These are phyloP conservation scores for Acromyrmex charruanus DNA, from an alignment of 1,140 invertebrate species.

Conservation along the genomic window DNA sequence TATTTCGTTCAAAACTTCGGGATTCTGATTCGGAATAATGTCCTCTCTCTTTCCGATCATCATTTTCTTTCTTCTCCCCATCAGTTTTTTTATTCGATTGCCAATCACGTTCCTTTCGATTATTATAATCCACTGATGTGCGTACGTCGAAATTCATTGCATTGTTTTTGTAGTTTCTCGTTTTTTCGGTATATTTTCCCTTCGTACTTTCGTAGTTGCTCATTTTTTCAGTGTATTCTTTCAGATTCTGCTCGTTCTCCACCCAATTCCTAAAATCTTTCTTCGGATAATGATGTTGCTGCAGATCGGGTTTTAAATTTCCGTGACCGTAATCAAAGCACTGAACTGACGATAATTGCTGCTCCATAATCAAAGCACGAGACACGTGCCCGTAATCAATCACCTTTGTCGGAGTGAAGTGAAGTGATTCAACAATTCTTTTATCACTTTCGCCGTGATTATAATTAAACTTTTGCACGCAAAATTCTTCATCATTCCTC, in stretches of 20 bases:
- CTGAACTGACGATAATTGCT: constrained; percentile 75
- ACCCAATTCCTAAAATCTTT: constrained; percentile 84
- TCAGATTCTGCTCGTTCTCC: constrained; percentile 83
- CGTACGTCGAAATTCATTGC: constrained; percentile 37
- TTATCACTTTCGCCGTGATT: constrained; percentile 81
- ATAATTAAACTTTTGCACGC: constrained; percentile 83
- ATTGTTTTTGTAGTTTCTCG: constrained; percentile 22
- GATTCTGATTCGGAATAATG: constrained; percentile 78
- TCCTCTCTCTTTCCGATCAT: constrained; percentile 71
- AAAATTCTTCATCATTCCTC: constrained; percentile 77
- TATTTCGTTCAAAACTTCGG: constrained; percentile 35
- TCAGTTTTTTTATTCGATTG: constrained; percentile 77
- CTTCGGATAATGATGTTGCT: constrained; percentile 63
- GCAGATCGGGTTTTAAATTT: constrained; percentile 80
- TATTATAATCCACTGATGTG: constrained; percentile 57
- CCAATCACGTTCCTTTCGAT: constrained; percentile 60
- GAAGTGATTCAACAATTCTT: constrained; percentile 72
- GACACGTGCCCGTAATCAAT: constrained; percentile 90
- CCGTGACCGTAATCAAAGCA: constrained; percentile 84
- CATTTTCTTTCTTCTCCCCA: constrained; percentile 76
- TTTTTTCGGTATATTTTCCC: constrained; percentile 17
- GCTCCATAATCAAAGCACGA: constrained; percentile 51
- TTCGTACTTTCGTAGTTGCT: constrained; percentile 57
- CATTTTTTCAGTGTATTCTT: constrained; percentile 81
- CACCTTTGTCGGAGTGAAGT: constrained; percentile 86